Conservation (phyloP, 2,113 vertebrate species). For the Tenebrosternarchus preto region DNA sequence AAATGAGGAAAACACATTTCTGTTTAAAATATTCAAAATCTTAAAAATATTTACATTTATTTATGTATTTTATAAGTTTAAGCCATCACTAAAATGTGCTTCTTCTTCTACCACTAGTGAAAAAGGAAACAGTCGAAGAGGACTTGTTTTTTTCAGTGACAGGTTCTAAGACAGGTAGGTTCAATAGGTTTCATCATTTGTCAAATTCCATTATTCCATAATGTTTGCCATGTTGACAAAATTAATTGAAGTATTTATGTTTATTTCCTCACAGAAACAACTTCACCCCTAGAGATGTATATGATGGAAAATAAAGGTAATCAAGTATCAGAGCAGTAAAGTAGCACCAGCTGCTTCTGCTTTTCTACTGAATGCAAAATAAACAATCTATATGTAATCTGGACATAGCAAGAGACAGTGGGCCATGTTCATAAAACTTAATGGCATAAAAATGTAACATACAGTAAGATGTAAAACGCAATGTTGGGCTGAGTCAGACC, state of each 20-base stretch:
- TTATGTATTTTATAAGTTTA: neutral
- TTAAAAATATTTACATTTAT: neutral
- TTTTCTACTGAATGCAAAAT: no score
- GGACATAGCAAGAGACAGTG: no score
- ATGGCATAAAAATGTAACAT: no score
- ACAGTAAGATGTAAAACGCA: no score
- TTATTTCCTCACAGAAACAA: neutral
- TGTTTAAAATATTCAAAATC: neutral
- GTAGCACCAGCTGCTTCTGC: no score
- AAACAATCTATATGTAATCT: no score
- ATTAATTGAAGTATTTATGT: neutral
- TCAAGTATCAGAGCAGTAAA: no score
- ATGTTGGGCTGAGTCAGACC: no score
- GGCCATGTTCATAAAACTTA: no score
- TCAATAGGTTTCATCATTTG: neutral
- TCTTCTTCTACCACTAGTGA: neutral
- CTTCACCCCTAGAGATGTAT: neutral
- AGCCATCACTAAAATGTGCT: neutral
- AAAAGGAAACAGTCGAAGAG: constrained; percentile 5
- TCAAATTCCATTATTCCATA: neutral
- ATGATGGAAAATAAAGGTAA: neutral
- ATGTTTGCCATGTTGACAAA: neutral
- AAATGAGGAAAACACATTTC: neutral
- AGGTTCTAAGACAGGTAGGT: constrained; percentile 52
- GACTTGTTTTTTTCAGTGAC: constrained; percentile 68